These are phyloP conservation scores for Aplodontia rufa DNA, from an alignment of 2,113 vertebrate species.

Conservation along the genomic window DNA sequence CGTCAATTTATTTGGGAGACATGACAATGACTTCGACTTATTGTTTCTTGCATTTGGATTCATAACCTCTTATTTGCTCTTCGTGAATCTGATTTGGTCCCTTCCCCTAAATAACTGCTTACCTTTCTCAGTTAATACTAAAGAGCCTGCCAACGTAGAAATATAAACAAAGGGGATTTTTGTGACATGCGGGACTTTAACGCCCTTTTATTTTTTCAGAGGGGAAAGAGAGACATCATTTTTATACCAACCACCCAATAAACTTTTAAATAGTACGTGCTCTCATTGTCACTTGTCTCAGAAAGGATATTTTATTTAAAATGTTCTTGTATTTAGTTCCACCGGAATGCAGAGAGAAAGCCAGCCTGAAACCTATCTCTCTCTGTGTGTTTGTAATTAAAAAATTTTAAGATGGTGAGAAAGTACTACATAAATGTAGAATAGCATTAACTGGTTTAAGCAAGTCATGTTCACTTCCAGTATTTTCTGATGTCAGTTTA, in stretches of 20 bases:
- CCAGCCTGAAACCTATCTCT: neutral
- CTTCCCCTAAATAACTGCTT: neutral
- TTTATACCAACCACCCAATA: neutral
- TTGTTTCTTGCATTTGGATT: neutral
- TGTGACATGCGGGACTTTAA: neutral
- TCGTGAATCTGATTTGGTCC: neutral
- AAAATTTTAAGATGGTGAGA: neutral
- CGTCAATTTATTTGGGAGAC: neutral
- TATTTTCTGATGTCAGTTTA: neutral
- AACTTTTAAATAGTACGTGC: slow-evolving; percentile 33
- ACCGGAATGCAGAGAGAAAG: slow-evolving; percentile 1
- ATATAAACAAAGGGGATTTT: neutral
- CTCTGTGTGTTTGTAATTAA: neutral
- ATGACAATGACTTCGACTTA: neutral
- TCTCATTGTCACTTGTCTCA: neutral
- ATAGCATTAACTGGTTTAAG: neutral
- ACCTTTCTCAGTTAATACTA: neutral
- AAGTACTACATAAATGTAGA: neutral
- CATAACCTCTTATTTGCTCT: neutral
- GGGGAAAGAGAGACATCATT: neutral
- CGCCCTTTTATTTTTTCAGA: neutral
- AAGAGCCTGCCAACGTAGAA: neutral
- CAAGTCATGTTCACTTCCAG: neutral
- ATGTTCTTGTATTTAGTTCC: neutral
- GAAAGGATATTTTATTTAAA: neutral